Base-by-base conservation (phyloP, 2,797 vertebrate genomes). In the Manis javanica region DNA sequence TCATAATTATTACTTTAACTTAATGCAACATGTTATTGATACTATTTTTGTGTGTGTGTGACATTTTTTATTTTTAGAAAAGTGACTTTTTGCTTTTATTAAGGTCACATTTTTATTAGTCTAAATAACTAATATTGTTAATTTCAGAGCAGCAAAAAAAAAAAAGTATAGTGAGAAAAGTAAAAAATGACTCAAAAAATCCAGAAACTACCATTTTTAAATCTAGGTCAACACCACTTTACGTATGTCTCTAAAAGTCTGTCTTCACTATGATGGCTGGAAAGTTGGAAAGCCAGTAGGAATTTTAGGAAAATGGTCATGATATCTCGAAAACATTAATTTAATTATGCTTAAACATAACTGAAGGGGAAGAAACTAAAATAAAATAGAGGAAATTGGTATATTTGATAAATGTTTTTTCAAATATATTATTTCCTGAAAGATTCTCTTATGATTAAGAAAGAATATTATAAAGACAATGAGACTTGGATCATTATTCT, bases 341-440 rank as follows among this genome's bases (percentile, higher is more conserved):
- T 78, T 91, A 42, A 96, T 86, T 93, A 82, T 68, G 11, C 86
- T 92, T 91, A 95, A 90, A 75, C 59, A 15, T 93, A 95, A 66
- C 31, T 15, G 51, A 91, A 93, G 83, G 89, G 89, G 64, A 92
- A 77, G 64, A 94, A 90, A 87, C 10, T 51, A 89, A 77, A 94
- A n/a, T 49, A 55, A 75, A 92, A 37, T 64, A 29, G 46, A 87
- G n/a, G 42, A 37, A 61, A 86, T 57, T 3, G 5, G 51, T 87
- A 29, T 49, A 63, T 86, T 87, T 88, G 89, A 90, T 74, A 82
- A 91, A 21, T 94, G 42, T 75, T 85, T 94, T 83, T 91, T 94
- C 46, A 53, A 78, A 63, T 78, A 81, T 39, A 85, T 91, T 93
- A 68, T 79, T 96, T 95, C 10, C 29, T 91, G 37, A 55, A 89